These are phyloP conservation scores for Varanus salvator DNA, from an alignment of 2,113 vertebrate species.

Conservation along the genomic window DNA sequence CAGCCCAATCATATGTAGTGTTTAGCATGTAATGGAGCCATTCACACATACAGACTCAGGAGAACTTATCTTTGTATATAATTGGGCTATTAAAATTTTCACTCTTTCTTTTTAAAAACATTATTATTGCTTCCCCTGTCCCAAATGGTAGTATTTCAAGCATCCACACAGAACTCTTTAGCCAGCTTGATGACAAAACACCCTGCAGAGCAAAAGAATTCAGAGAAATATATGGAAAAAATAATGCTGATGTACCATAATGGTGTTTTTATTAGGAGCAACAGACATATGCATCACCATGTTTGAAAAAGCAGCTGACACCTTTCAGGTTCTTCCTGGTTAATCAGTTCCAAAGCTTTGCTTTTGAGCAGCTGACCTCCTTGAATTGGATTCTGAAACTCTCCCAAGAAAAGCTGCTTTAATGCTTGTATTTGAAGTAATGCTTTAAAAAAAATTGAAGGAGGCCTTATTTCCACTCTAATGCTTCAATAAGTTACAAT, in stretches of 20 bases:
- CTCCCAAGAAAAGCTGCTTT: neutral
- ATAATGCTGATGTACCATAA: accelerated
- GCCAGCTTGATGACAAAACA: neutral
- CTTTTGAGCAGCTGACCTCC: neutral
- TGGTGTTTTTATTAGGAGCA: accelerated
- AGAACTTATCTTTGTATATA: too few species aligned
- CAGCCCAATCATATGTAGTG: neutral
- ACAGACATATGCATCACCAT: neutral
- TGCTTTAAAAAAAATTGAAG: slow-evolving; percentile 4
- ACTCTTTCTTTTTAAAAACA: neutral
- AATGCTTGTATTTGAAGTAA: slow-evolving; percentile 21
- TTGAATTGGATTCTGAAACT: neutral
- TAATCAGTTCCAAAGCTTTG: neutral
- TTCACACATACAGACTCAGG: neutral
- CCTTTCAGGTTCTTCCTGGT: accelerated
- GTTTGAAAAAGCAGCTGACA: slow-evolving; percentile 4
- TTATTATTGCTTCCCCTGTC: neutral
- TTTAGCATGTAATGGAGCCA: neutral
- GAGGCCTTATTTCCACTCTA: neutral
- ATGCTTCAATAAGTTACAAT: slow-evolving; percentile 47
- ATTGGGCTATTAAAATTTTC: neutral
- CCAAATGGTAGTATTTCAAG: neutral
- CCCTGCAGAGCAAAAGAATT: neutral
- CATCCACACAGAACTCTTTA: neutral
- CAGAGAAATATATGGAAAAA: neutral